These are phyloP conservation scores for Pristionchus japonicus DNA, from an alignment of 2,888 invertebrate genomes.

Conservation along the genomic window DNA sequence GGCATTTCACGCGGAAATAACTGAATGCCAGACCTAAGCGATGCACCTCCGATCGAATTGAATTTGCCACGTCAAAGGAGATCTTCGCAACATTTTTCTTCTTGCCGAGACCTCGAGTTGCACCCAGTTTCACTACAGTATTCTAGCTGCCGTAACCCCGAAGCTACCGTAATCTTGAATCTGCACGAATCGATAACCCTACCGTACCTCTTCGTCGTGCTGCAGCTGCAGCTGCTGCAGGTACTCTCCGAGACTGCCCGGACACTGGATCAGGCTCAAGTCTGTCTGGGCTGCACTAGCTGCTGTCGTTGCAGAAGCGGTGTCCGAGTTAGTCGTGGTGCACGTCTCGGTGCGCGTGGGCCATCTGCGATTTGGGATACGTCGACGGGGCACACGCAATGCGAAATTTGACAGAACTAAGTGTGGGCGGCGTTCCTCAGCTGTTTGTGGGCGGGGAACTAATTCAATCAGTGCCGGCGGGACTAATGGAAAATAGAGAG, in stretches of 20 bases:
- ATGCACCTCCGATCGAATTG: background rate
- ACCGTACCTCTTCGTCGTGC: background rate
- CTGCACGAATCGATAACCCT: no score
- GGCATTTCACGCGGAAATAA: no score
- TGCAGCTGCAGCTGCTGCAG: constrained; percentile 31
- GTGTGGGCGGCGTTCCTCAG: background rate
- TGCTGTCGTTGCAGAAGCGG: background rate
- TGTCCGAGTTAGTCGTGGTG: constrained; percentile 1
- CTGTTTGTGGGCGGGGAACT: background rate
- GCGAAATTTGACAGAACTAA: background rate
- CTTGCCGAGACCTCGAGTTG: background rate
- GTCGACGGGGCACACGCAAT: background rate
- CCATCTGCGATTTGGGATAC: constrained; percentile 25
- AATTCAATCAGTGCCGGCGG: background rate
- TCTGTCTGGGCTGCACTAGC: constrained; percentile 43
- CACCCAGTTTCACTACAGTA: background rate
- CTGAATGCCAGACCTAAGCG: background rate
- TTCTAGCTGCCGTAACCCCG: background rate
- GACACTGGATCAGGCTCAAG: constrained; percentile 37
- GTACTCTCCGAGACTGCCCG: constrained; percentile 18
- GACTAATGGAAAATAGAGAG: background rate
- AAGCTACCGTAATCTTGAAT: background rate
- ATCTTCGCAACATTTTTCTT: constrained; percentile 3
- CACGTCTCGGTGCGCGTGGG: background rate
- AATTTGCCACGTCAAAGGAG: background rate